Conservation (phyloP, 2,113 vertebrate genomes). For the Taxidea taxus region DNA sequence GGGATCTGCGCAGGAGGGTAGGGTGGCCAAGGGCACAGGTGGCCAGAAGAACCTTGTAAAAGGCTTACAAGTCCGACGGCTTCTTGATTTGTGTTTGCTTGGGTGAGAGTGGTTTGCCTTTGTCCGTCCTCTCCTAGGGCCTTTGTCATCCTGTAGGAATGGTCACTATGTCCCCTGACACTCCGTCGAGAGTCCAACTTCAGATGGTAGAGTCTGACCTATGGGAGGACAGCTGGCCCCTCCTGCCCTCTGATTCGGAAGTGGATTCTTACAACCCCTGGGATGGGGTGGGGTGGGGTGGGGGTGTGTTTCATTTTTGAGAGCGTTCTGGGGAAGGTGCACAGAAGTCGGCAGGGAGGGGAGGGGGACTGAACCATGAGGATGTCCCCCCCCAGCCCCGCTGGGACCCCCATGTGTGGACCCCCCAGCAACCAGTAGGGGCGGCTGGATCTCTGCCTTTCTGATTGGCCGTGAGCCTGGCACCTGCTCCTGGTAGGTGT, state of each 20-base stretch:
- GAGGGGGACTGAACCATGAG: neutral
- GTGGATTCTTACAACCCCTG: fast-evolving
- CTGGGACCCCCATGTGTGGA: neutral
- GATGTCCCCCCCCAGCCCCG: fast-evolving
- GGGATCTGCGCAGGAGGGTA: fast-evolving
- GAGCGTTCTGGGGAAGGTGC: neutral
- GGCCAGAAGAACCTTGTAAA: neutral
- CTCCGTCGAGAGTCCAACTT: neutral
- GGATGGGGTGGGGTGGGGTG: fast-evolving
- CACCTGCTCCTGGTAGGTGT: fast-evolving
- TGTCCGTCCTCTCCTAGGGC: too few relatives aligned
- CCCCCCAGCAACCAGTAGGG: neutral
- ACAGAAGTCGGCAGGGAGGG: neutral
- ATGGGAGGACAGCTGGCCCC: fast-evolving
- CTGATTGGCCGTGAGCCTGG: fast-evolving
- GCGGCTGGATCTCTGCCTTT: neutral
- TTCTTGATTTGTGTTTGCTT: neutral
- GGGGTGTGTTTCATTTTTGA: fast-evolving
- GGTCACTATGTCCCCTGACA: fast-evolving
- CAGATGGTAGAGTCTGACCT: fast-evolving
- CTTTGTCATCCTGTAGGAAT: fast-evolving
- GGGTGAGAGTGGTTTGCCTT: neutral
- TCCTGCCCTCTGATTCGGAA: neutral
- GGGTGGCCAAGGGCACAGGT: neutral
- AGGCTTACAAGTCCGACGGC: neutral